Base-by-base conservation (phyloP, 1,140 invertebrate species). In the Achroia grisella region DNA sequence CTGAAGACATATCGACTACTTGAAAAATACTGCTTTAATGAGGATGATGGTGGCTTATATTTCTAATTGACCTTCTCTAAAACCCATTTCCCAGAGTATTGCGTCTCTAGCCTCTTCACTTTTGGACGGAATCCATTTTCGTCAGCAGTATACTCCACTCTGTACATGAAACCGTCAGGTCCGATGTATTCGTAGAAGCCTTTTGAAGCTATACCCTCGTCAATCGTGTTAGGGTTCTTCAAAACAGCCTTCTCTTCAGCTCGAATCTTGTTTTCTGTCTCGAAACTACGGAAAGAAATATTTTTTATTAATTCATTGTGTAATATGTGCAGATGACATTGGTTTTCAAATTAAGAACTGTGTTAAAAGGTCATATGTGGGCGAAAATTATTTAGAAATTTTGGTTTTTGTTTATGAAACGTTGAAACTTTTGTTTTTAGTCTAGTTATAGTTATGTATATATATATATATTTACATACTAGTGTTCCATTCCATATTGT, bases 181-280 rank as follows among this genome's bases (percentile, higher is more conserved):
- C 88, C 89, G 29, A 88, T 88, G 70, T 90, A 90, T 62, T 89
- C 88, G 61, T 90, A 91, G 56, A 87, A 89, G 15, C 90, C 90
- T 39, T 89, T 84, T 2, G 90, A 92, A 28, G 90, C 89, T 41
- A 91, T 91, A 4, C 91, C 90, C 62, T 91, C 90, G 32, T 86
- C 83, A 23, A 77, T 60, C 4, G 81, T 77, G 57, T 86, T 86
- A 9, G 81, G 62, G 50, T 87, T 86, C 55, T 86, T 87, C 43
- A 87, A 46, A 9, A 86, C 56, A 1, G 91, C 93, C 46, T 89
- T 87, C 71, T 94, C 92, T 71, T 92, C 84, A 11, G 89, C 91
- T 48, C 91, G 88, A 52, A 93, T 94, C 48, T 93, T 93, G 70
- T 94, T 93, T 44, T 89, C 91, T n/a, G 92, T 92, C 68, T 93